Percentiles rank a stretch among this genome's conserved stretches.
Conservation (phyloP, 2,888 invertebrate genomes). For the Muschampia plurimacula region DNA sequence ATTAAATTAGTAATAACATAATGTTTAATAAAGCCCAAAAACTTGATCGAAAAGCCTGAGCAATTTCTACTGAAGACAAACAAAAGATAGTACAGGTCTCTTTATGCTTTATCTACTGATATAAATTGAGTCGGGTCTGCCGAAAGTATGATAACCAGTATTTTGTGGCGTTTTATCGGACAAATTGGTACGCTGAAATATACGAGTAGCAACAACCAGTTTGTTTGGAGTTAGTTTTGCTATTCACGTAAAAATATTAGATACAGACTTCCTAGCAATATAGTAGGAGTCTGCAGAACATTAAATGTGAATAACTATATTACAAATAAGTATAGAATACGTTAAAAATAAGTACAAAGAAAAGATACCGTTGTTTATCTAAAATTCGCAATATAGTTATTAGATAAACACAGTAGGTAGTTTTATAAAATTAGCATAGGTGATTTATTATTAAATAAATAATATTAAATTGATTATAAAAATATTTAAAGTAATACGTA, state of each 20-base stretch:
- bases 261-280: constrained; percentile 73
- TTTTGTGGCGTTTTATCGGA: constrained; percentile 85
- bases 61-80: constrained; percentile 40
- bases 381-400: constrained; percentile 1
- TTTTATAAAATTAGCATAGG: constrained; percentile 49
- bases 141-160: constrained; percentile 76
- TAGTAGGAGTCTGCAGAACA: constrained; percentile 56
- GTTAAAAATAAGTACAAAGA: constrained; percentile 18
- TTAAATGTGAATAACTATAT: constrained; percentile 13
- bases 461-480: constrained; percentile 22
- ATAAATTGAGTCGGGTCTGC: constrained; percentile 76
- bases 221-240: constrained; percentile 85
- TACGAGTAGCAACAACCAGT: constrained; percentile 79
- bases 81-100: constrained; percentile 23
- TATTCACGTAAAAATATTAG: constrained; percentile 71
- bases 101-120: constrained; percentile 19
- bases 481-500: constrained; percentile 74
- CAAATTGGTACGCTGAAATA: constrained; percentile 74
- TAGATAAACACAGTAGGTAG: constrained; percentile 41
- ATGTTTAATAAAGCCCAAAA: constrained; percentile 52
- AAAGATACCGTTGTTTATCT: constrained; percentile 30
- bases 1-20: constrained; percentile 4
- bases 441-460: constrained; percentile 33
- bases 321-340: constrained; percentile 24
- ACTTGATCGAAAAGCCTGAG: constrained; percentile 38